phyloP scores from a whole-genome alignment of 2,797 vertebrate species.

The Taenioides sp. region DNA sequence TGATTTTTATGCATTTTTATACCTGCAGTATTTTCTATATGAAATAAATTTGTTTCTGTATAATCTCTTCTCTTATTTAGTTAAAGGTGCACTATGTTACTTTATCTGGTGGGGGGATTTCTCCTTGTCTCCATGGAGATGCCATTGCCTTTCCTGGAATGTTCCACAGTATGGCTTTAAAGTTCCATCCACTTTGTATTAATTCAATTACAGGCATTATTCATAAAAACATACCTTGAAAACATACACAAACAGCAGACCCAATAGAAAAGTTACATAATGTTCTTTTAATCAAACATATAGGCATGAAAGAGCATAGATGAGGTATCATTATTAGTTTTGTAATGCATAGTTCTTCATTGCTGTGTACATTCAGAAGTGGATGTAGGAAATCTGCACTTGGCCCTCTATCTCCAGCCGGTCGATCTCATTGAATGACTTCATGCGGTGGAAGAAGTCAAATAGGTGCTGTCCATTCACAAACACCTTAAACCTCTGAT shows the following conservation, averaged over 20 bases:
- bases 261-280: too few relatives aligned
- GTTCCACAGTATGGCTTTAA: too few relatives aligned
- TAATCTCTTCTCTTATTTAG: constrained; percentile 5
- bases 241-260: too few relatives aligned
- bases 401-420: constrained; percentile 78
- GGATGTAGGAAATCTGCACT: constrained; percentile 82
- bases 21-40: constrained; percentile 69
- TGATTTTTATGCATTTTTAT: constrained; percentile 58
- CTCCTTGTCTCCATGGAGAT: too few relatives aligned
- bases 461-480: constrained; percentile 82
- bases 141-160: too few relatives aligned
- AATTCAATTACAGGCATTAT: too few relatives aligned
- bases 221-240: too few relatives aligned
- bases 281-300: background rate
- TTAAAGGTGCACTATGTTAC: background rate
- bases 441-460: constrained; percentile 75
- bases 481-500: constrained; percentile 80
- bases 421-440: constrained; percentile 71
- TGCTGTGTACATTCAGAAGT: constrained; percentile 62
- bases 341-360: background rate
- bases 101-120: too few relatives aligned
- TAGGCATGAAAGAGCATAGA: background rate
- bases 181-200: too few relatives aligned
- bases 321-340: background rate
- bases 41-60: constrained; percentile 67